Evolutionary conservation across 2,888 invertebrate species (phyloP), one percentile per base, ranked within the genome.

Genomic region (Aradus depressus): DNA sequence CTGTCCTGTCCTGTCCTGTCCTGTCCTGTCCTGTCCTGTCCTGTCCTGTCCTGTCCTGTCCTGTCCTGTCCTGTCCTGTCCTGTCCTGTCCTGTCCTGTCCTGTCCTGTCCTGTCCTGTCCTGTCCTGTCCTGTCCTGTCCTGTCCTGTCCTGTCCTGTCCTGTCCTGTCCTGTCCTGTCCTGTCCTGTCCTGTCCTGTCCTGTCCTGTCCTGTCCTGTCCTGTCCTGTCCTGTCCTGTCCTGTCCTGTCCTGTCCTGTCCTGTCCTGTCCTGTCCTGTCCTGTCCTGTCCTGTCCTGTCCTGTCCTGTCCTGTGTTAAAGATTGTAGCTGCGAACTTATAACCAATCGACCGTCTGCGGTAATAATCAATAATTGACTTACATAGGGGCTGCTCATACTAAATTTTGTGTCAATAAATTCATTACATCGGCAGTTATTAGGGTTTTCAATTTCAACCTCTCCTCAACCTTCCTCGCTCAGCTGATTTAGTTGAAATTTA

Each of bases 201-300:
- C 43, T 42, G 43, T 28, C 26, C 43, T 42, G 28, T 28, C 26
- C 43, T 42, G 43, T 28, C 26, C 43, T 42, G 43, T 12, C 26
- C 43, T 42, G 43, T 28, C 26, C 43, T 28, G 19, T 10, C 26
- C 43, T 42, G 43, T 28, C 26, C 43, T 42, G 28, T 28, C 26
- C 43, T 42, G 43, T 28, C 26, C 43, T 42, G 43, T 12, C 26
- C 43, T 42, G 43, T 28, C 26, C 43, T 28, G 38, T n/a, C 14
- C 38, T 38, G 38, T n/a, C 14, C 38, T 38, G 38, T n/a, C 14
- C 38, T 38, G 38, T n/a, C 14, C 38, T 38, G 38, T n/a, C 14
- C 38, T 38, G 38, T n/a, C 14, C 38, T 38, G 38, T n/a, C 14
- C 38, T 38, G 38, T n/a, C 14, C 38, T 38, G 38, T n/a, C n/a